Evolutionary conservation across 1,140 invertebrate genomes (phyloP).

Genomic region (Sesamia nonagrioides): DNA sequence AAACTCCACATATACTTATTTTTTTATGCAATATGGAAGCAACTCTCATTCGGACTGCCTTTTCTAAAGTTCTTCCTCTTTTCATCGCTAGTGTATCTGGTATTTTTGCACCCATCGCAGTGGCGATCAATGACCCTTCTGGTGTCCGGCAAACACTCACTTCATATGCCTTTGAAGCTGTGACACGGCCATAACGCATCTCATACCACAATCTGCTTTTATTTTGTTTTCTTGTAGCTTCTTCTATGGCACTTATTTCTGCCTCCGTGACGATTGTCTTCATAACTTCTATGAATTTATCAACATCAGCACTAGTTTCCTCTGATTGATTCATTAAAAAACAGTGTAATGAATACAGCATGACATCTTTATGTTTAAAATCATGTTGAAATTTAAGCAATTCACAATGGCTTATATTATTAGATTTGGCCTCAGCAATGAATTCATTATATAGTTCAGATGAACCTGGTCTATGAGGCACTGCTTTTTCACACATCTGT

Average conservation of each 20-base stretch:
- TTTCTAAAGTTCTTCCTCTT: no score
- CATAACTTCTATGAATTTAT: constrained; percentile 49
- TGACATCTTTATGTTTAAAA: constrained; percentile 6
- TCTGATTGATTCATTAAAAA: constrained; percentile 50
- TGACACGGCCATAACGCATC: no score
- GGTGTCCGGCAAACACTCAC: no score
- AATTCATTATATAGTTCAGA: constrained; percentile 53
- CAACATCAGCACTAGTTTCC: constrained; percentile 42
- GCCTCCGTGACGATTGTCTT: no score
- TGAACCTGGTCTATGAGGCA: constrained; percentile 54
- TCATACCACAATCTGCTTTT: no score
- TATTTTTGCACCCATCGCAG: no score
- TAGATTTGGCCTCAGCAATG: constrained; percentile 13
- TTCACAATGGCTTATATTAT: constrained; percentile 46
- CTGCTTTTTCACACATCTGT: constrained; percentile 52
- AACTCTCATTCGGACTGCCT: no score
- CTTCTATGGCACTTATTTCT: no score
- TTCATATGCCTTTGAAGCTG: background rate
- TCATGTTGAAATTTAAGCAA: constrained; percentile 50
- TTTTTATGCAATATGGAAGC: no score
- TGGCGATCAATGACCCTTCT: no score
- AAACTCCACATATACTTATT: no score
- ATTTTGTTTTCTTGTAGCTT: constrained; percentile 22
- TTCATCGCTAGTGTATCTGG: no score
- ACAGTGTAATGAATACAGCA: constrained; percentile 45